phyloP scores from a whole-genome alignment of 2,113 vertebrate species.

The Rhineura floridana region DNA sequence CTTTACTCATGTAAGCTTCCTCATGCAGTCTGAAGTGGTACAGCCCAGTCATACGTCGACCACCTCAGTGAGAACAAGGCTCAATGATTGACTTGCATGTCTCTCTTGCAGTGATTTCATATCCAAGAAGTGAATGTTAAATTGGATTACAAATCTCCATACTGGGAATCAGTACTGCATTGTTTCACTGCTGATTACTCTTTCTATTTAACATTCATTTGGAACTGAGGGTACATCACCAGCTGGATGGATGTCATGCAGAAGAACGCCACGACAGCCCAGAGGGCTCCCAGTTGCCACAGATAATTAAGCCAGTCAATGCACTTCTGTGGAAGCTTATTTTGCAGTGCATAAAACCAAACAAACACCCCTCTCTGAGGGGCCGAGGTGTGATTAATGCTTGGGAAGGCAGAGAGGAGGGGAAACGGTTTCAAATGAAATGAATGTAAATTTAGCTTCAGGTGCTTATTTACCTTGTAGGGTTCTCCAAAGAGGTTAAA shows the following conservation, averaged over 20 bases:
- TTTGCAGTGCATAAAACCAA: not conserved
- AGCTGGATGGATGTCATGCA: not conserved
- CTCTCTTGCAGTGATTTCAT: not conserved
- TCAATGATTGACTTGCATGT: not conserved
- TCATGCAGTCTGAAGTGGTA: not conserved
- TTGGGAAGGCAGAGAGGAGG: not conserved
- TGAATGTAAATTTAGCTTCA: not conserved
- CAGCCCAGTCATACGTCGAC: not conserved
- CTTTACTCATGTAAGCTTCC: not conserved
- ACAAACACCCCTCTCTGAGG: not conserved
- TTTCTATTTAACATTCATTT: not conserved
- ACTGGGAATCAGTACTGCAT: constrained; percentile 11
- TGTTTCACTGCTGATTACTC: not conserved
- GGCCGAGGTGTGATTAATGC: not conserved
- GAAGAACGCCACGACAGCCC: not conserved
- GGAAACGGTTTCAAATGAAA: not conserved
- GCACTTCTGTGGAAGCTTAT: not conserved
- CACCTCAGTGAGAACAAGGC: not conserved
- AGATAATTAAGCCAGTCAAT: not conserved
- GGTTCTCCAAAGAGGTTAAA: constrained; percentile 98
- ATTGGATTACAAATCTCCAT: not conserved
- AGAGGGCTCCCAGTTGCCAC: not conserved
- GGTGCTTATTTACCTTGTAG: constrained; percentile 86
- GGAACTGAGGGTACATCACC: not conserved
- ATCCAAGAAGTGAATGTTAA: constrained; percentile 28